phyloP scores from a whole-genome alignment of 2,888 invertebrate species.

The Schizotus pectinicornis region DNA sequence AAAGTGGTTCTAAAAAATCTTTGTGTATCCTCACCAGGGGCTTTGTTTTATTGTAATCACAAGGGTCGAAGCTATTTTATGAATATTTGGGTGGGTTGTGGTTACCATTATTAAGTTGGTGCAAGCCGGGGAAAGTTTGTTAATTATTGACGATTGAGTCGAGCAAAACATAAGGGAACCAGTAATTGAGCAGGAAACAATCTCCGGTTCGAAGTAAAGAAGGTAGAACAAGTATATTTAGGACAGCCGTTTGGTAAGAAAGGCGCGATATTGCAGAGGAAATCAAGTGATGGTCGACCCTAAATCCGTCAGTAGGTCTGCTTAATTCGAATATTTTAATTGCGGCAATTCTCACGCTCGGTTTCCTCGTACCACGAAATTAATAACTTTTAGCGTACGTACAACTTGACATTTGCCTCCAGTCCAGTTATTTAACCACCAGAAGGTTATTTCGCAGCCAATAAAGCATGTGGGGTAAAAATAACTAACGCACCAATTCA shows the following conservation, averaged over 20 bases:
- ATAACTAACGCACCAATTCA: slow-evolving; percentile 4
- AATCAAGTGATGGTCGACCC: slow-evolving; percentile 3
- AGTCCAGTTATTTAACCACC: slow-evolving; percentile 24
- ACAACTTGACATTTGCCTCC: slow-evolving; percentile 37
- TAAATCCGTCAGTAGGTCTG: slow-evolving; percentile 13
- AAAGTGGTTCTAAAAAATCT: no score
- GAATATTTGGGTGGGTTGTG: no score
- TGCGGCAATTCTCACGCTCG: slow-evolving; percentile 40
- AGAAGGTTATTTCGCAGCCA: slow-evolving; percentile 25
- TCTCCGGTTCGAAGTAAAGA: no score
- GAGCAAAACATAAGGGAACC: no score
- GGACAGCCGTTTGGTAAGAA: no score
- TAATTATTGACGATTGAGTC: neutral
- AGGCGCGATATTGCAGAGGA: slow-evolving; percentile 10
- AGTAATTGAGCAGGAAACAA: no score
- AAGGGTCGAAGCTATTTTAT: no score
- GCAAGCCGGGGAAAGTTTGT: neutral
- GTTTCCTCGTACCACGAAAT: slow-evolving; percentile 20
- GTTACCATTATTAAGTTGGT: no score
- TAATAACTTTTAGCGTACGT: slow-evolving; percentile 12
- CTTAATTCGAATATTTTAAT: slow-evolving; percentile 32
- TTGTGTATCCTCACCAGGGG: no score
- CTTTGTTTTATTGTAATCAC: no score
- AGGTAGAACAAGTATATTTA: no score
- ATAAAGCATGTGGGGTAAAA: slow-evolving; percentile 16